These are phyloP conservation scores for Sphenodon punctatus DNA, from an alignment of 2,797 vertebrate genomes.

Conservation along the genomic window DNA sequence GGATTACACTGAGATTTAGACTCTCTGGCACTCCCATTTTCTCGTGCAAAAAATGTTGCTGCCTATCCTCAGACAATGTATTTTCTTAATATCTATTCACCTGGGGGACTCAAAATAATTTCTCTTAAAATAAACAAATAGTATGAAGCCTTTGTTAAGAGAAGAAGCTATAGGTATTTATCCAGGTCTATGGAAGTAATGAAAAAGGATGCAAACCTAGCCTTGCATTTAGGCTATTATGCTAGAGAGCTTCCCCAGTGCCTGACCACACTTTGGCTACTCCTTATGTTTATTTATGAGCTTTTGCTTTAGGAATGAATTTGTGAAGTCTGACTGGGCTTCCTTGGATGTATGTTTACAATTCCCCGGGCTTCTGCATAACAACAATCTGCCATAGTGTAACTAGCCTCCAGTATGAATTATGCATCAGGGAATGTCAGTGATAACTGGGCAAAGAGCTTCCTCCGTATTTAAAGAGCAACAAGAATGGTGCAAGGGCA, in stretches of 20 bases:
- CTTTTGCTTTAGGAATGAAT: slow-evolving; percentile 26
- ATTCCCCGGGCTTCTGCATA: not conserved
- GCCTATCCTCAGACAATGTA: not conserved
- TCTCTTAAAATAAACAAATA: slow-evolving; percentile 27
- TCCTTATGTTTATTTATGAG: slow-evolving; percentile 52
- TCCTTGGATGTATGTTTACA: not conserved
- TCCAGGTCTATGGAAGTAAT: slow-evolving; percentile 2
- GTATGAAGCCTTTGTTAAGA: not conserved
- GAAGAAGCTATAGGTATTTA: slow-evolving; percentile 13
- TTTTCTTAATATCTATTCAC: slow-evolving; percentile 22
- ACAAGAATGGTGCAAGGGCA: not conserved
- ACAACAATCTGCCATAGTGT: not conserved
- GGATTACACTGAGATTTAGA: not conserved
- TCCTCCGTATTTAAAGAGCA: not conserved
- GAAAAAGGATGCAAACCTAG: not conserved
- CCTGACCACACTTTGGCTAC: not conserved
- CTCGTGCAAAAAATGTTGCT: not conserved
- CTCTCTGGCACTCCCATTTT: slow-evolving; percentile 1
- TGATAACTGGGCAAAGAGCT: not conserved
- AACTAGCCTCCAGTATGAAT: not conserved
- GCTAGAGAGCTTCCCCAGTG: not conserved
- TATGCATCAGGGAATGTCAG: not conserved
- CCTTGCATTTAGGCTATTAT: not conserved
- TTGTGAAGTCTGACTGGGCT: not conserved
- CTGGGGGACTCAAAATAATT: slow-evolving; percentile 27